Base-by-base conservation (phyloP, 2,888 invertebrate genomes). In the Amphipoea lucens region DNA sequence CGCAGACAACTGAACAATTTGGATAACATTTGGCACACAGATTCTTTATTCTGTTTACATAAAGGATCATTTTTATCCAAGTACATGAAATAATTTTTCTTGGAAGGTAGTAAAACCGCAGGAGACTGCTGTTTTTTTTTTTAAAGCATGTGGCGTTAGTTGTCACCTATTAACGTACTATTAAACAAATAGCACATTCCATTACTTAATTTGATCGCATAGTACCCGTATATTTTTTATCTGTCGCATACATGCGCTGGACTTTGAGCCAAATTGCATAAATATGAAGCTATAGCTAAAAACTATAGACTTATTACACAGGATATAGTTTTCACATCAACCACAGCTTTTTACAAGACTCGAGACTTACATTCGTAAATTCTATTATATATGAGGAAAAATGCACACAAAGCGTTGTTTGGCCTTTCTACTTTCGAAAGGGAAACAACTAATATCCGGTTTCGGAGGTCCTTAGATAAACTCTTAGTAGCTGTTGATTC, bases 361-460 rank as follows among this genome's bases (percentile, higher is more conserved):
- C 29, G 29, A 29, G 29, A 29, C 29, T 74, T 68, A 71, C 17
- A 51, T 54, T 29, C 4, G 20, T 67, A 62, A 29, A 48, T 42
- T 66, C 20, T 63, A 60, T 74, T 65, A 69, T 69, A 14, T 80
- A 65, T 69, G 7, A 57, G 3, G 12, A 63, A 40, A 45, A 80
- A 81, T 84, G 85, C 81, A 84, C 40, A 69, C 71, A 54, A 40
- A 84, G 7, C 71, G 23, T 60, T 69, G 63, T 78, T n/a, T 57
- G 51, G 20, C 1, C 2, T 40, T 29, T 23, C n/a, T 5, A 11
- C 40, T n/a, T 57, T 14, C 17, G 11, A 40, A 57, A 71, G 17
- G 3, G 40, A 6, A n/a, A 57, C 36, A 57, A 6, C 4, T 17
- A n/a, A 9, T n/a, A n/a, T 3, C 36, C 36, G 14, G 48, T 51